Base-by-base conservation (phyloP, 2,113 vertebrate species). In the Emydura subglobosa region DNA sequence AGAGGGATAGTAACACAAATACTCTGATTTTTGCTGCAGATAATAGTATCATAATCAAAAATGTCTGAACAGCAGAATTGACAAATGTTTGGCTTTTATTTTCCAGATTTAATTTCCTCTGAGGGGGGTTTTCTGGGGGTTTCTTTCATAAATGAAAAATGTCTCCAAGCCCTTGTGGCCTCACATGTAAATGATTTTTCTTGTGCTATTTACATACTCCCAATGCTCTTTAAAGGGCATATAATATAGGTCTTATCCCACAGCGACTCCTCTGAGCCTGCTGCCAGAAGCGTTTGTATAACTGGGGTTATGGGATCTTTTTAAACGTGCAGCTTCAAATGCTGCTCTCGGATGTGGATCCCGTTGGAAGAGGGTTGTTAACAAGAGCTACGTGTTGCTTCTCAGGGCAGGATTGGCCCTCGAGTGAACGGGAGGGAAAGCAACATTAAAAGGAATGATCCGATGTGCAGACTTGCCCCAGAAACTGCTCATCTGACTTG, bases 191-290 rank as follows among this genome's bases (percentile, higher is more conserved):
- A 54, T 0, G 0, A 65, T 86, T 95, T 51, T 82, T 92, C 42
- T 74, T 27, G 10, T 88, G 76, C 10, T 88, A 50, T 93, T 97
- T 88, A 47, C 53, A 49, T 85, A 91, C 92, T 86, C 91, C 11
- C 84, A 85, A 57, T 47, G 68, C 6, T 87, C 91, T 95, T 86
- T 92, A 53, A 92, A 89, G 81, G 39, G 10, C 29, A 24, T 47
- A 29, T 61, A 2, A 0, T 19, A 53, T 17, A 50, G 72, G 47
- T 25, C 90, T 94, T 3, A 76, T 55, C 87, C 95, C 55, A 42
- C 31, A 10, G 90, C n/a, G 68, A 0, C 72, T 96, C 61, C 34
- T 95, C 92, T 80, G 14, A 83, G 9, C 25, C 8, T n/a, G 10
- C 55, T 82, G 25, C 5, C 74, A 16, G 34, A n/a, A 0, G 1